Evolutionary conservation across 1,140 invertebrate species (phyloP), one percentile per base, ranked within the genome.

Genomic region (Delia radicum): DNA sequence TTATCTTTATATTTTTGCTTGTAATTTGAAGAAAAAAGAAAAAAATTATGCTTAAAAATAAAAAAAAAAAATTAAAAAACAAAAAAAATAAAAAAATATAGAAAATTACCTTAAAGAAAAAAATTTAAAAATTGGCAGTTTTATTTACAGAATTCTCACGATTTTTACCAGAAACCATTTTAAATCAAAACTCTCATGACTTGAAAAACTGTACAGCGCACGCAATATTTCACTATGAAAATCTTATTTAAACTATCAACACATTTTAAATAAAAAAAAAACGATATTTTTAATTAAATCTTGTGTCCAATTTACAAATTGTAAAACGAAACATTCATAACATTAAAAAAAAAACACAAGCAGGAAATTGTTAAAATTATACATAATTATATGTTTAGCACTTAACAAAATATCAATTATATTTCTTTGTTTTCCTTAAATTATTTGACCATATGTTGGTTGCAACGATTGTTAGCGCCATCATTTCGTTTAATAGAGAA

Each of bases 1-100:
- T 31, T 10, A 69, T 33, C 29, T 69, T 69, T 69, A 69, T 69
- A 69, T 33, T 69, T 63, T 55, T 33, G 65, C 65, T 69, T 69
- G 65, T 69, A 69, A 69, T 69, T 46, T 48, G 18, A 73, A 48
- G 8, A 71, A 71, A 31, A 69, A 72, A 72, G 42, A 42, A 72
- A 26, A 67, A 4, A 67, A n/a, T 29, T 42, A 31, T n/a, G 18
- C 29, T 28, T 28, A 12, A 71, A 28, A 31, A 67, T 31, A 13
- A 72, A 72, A 72, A 72, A 42, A 72, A 26, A 67, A 4, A 67
- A n/a, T 29, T 42, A 31, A 10, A 33, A 33, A 72, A 72, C 33
- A 48, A 73, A n/a, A 63, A 69, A 69, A 67, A 28, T 4, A 28
- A 67, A 31, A 37, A 69, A 55, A 67, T 31, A 69, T 69, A 69